Percentiles rank a stretch among this genome's conserved stretches.
Conservation (phyloP, 2,888 invertebrate species). For the Sesia bembeciformis region DNA sequence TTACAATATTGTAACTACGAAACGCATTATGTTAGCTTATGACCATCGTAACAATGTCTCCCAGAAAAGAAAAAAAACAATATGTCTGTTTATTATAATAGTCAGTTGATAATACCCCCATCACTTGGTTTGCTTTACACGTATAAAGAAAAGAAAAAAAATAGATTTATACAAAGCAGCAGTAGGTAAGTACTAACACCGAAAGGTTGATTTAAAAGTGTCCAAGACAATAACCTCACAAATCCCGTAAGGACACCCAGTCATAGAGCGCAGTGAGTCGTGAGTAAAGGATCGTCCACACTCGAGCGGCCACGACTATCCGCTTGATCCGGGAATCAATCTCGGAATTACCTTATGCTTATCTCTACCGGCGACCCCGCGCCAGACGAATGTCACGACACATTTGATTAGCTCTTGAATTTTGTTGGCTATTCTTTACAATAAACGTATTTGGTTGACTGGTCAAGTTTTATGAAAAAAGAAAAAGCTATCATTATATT, state of each 20-base stretch:
- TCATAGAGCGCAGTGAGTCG: conserved; percentile 51
- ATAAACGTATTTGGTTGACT: not conserved
- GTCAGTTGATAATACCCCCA: no score
- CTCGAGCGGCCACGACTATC: conserved; percentile 45
- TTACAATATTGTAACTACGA: no score
- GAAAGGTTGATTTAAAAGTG: conserved; percentile 12
- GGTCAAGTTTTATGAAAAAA: no score
- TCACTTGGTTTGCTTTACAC: no score
- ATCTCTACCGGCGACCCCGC: conserved; percentile 57
- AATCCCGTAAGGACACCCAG: conserved; percentile 39
- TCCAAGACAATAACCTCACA: conserved; percentile 22
- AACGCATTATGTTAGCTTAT: no score
- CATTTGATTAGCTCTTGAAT: conserved; percentile 50
- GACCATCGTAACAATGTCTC: no score
- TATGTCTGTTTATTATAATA: no score
- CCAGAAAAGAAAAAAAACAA: no score
- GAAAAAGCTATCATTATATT: no score
- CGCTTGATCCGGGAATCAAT: conserved; percentile 68
- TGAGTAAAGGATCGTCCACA: conserved; percentile 63
- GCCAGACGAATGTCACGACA: conserved; percentile 45
- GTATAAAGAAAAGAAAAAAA: no score
- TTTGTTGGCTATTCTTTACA: conserved; percentile 19
- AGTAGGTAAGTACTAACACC: not conserved
- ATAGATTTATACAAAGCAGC: not conserved
- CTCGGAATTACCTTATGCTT: conserved; percentile 56